phyloP scores from a whole-genome alignment of 2,888 invertebrate genomes.

The Arge pagana region DNA sequence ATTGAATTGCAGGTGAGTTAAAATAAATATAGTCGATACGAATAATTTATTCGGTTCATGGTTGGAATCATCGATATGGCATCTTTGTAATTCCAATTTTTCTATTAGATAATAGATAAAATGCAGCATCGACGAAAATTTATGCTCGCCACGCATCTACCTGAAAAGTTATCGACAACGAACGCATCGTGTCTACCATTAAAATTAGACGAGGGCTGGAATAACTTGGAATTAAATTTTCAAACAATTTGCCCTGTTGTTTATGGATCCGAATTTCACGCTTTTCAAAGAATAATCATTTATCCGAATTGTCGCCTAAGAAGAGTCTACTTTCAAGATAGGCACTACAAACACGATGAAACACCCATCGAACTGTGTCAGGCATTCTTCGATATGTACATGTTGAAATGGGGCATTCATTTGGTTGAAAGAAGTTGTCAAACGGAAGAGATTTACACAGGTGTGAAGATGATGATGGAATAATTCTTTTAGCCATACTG shows the following conservation, averaged over 20 bases:
- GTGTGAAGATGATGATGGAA: too few relatives aligned
- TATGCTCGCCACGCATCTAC: constrained; percentile 9
- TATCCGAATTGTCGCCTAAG: constrained; percentile 24
- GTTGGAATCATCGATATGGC: not conserved
- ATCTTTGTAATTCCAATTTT: not conserved
- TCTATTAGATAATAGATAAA: constrained; percentile 17
- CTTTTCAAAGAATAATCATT: constrained; percentile 22
- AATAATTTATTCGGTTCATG: not conserved
- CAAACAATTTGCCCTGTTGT: constrained; percentile 11
- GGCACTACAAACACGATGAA: constrained; percentile 19
- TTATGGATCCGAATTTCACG: constrained; percentile 14
- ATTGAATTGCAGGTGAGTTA: constrained; percentile 21
- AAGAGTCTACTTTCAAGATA: constrained; percentile 20
- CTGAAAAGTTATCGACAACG: constrained; percentile 7
- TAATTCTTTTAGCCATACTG: too few relatives aligned
- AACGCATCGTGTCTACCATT: constrained; percentile 9
- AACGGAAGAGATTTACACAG: constrained; percentile 21
- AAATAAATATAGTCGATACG: too few relatives aligned
- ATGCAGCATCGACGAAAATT: constrained; percentile 21
- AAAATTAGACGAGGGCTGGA: constrained; percentile 22
- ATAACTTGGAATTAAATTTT: constrained; percentile 22
- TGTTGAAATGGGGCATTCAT: constrained; percentile 25
- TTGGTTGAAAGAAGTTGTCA: constrained; percentile 24
- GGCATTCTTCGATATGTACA: constrained; percentile 24
- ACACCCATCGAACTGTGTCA: constrained; percentile 22